phyloP scores from a whole-genome alignment of 2,888 invertebrate species.

The Phaonia tiefii region DNA sequence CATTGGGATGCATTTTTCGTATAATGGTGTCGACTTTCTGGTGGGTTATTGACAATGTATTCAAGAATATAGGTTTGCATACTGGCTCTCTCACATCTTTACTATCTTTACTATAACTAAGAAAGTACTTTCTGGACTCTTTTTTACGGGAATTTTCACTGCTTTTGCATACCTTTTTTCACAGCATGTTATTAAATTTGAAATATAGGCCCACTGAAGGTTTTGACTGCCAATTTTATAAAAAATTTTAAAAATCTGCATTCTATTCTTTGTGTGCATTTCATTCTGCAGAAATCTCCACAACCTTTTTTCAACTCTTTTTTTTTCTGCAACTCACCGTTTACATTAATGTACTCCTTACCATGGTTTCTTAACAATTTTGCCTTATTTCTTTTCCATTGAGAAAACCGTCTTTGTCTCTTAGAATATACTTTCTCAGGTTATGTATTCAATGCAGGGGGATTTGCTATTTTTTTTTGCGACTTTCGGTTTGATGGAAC shows the following conservation, averaged over 20 bases:
- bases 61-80: constrained; percentile 60
- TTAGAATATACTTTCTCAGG: no score
- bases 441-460: constrained; percentile 47
- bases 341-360: constrained; percentile 47
- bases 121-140: no score
- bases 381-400: constrained; percentile 46
- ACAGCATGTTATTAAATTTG: constrained; percentile 45
- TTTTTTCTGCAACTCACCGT: constrained; percentile 42
- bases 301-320: no score
- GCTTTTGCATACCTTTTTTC: constrained; percentile 52
- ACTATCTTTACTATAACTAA: constrained; percentile 52
- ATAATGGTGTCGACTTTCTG: no score
- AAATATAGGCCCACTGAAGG: no score
- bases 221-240: no score
- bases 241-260: constrained; percentile 54
- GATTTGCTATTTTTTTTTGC: no score
- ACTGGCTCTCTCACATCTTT: constrained; percentile 53
- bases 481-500: no score
- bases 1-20: no score
- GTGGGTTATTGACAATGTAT: no score
- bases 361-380: constrained; percentile 48
- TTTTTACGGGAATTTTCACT: constrained; percentile 51
- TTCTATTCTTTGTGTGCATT: constrained; percentile 52
- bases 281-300: no score
- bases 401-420: no score